Percentiles rank a stretch among this genome's conserved stretches.
Evolutionary conservation across 2,888 invertebrate genomes (phyloP).

Genomic region (Catocala sponsa): DNA sequence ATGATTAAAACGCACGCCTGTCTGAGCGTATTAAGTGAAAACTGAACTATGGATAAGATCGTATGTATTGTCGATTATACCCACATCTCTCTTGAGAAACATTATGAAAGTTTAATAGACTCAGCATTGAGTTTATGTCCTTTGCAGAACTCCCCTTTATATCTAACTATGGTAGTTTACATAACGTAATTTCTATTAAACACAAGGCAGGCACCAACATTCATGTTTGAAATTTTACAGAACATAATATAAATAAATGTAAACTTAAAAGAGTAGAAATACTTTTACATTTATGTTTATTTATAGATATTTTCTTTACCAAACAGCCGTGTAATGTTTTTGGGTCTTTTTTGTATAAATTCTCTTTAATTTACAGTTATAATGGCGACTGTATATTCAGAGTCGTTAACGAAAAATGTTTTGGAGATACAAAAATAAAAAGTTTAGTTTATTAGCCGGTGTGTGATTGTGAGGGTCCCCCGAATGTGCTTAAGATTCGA

Average conservation of each 20-base stretch:
- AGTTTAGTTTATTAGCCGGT: slow-evolving; percentile 32
- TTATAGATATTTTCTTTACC: too few relatives aligned
- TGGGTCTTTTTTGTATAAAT: slow-evolving; percentile 28
- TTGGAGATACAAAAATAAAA: slow-evolving; percentile 26
- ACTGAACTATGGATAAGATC: slow-evolving; percentile 30
- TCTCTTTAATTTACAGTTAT: slow-evolving; percentile 30
- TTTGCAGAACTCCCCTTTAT: slow-evolving; percentile 38
- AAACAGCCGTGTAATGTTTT: slow-evolving; percentile 27
- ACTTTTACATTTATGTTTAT: too few relatives aligned
- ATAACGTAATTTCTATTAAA: not conserved
- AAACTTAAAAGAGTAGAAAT: too few relatives aligned
- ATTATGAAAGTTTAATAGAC: slow-evolving; percentile 49
- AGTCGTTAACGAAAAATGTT: slow-evolving; percentile 13
- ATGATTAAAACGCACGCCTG: slow-evolving; percentile 14
- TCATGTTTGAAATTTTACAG: too few relatives aligned
- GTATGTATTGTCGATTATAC: slow-evolving; percentile 40
- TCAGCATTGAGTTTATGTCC: slow-evolving; percentile 43
- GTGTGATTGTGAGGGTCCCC: slow-evolving; percentile 26
- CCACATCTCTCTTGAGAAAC: slow-evolving; percentile 40
- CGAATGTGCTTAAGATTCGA: slow-evolving; percentile 18
- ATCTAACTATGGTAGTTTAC: slow-evolving; percentile 25
- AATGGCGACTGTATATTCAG: slow-evolving; percentile 28
- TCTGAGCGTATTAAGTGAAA: slow-evolving; percentile 22
- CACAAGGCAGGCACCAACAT: not conserved
- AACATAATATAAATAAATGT: too few relatives aligned